Conservation (phyloP, 2,888 invertebrate genomes). For the Lochmaea crataegi region DNA sequence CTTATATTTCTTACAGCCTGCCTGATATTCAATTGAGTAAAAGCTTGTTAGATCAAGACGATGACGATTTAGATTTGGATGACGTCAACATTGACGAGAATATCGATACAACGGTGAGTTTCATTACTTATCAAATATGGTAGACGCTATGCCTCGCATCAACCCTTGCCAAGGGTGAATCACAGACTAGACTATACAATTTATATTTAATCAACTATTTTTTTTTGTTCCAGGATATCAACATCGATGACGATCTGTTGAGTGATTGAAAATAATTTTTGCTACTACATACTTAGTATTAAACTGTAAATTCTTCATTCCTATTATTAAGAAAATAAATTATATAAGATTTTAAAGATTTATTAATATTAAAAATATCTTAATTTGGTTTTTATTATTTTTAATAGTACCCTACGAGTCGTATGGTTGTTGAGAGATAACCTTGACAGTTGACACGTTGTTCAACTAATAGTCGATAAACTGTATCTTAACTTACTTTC, state of each 20-base stretch:
- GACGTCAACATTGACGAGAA: slow-evolving; percentile 83
- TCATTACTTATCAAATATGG: too few species aligned
- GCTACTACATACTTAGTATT: slow-evolving; percentile 41
- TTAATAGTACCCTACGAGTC: too few species aligned
- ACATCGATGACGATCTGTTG: slow-evolving; percentile 78
- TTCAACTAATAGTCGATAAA: too few species aligned
- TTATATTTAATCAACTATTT: too few species aligned
- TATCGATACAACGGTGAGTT: slow-evolving; percentile 78
- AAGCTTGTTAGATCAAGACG: slow-evolving; percentile 53
- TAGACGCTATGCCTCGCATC: too few species aligned
- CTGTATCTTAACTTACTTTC: too few species aligned
- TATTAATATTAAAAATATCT: slow-evolving; percentile 12
- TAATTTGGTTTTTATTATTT: too few species aligned
- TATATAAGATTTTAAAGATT: slow-evolving; percentile 26
- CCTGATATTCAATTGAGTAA: slow-evolving; percentile 34
- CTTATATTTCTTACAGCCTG: slow-evolving; percentile 31
- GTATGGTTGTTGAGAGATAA: too few species aligned
- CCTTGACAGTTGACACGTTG: too few species aligned
- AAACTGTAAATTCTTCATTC: slow-evolving; percentile 42
- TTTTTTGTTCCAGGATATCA: slow-evolving; percentile 76
- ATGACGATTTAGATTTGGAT: slow-evolving; percentile 85
- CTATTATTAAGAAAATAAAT: slow-evolving; percentile 35
- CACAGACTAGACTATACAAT: too few species aligned
- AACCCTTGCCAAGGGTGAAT: too few species aligned
- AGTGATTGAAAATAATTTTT: slow-evolving; percentile 66